Evolutionary conservation across 2,113 vertebrate genomes (phyloP), one percentile per base, ranked within the genome.

Genomic region (Scytalopus superciliaris): DNA sequence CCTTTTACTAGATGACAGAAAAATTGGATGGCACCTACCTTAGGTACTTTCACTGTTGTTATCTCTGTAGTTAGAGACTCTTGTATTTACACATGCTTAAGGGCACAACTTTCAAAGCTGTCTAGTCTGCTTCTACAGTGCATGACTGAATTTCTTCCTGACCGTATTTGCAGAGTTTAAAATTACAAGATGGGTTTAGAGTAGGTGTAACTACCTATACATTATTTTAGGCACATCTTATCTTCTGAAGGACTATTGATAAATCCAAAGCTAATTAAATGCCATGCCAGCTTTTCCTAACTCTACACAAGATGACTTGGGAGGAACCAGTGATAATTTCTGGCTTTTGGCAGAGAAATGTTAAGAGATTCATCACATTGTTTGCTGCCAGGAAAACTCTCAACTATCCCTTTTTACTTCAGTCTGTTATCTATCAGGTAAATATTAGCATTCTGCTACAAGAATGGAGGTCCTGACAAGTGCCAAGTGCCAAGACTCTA

Each of bases 1-100:
- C 15, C 19, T 81, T 91, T 91, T 44, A 62, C 10, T 31, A 55
- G 45, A 53, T 95, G 89, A 87, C 45, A 57, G 78, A 91, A 87
- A 40, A 87, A 89, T 62, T 4, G 16, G 70, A 95, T 87, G 57
- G 57, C 74, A 91, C 74, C 57, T 89, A 60, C 53, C 39, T 62
- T 53, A 76, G 40, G 19, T 87, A 91, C 91, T 91, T 96, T 94
- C 89, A 85, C 81, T 79, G 62, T 42, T 87, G 44, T 87, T 89
- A 87, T 93, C 89, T 91, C 74, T 73, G n/a, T 27, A 82, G 91
- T 77, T 70, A 84, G 57, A 76, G n/a, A 62, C 66, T 52, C 3
- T 73, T 85, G 17, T 87, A 84, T 96, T 95, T 95, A 75, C 80
- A 84, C 19, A 35, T 62, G 53, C 45, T 92, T 91, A 83, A 83